A percentile compares a stretch with the other conserved stretches of the same genome.
Evolutionary conservation across 1,140 invertebrate genomes (phyloP).

Genomic region (Diorhabda sublineata): DNA sequence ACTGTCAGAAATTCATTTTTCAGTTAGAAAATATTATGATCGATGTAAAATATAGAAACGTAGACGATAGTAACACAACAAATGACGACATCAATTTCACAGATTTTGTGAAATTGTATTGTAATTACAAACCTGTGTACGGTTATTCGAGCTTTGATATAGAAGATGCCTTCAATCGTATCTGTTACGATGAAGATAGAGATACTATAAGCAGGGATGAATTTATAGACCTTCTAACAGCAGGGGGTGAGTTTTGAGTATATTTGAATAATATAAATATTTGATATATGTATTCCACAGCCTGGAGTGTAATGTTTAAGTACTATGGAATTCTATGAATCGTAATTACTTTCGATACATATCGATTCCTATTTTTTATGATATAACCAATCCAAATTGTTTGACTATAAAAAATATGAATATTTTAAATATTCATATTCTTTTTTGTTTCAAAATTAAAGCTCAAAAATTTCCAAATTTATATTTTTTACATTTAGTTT

Average conservation of each 20-base stretch:
- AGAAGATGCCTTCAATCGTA: conserved; percentile 31
- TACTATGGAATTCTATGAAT: too few species aligned
- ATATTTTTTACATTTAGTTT: too few species aligned
- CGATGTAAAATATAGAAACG: conserved; percentile 61
- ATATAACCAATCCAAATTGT: too few species aligned
- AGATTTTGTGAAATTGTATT: conserved; percentile 66
- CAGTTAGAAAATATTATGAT: conserved; percentile 65
- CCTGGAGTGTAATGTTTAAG: too few species aligned
- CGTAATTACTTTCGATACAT: too few species aligned
- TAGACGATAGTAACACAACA: conserved; percentile 51
- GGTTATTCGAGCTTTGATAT: conserved; percentile 46
- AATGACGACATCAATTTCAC: conserved; percentile 60
- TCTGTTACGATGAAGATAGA: conserved; percentile 17
- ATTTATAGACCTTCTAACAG: conserved; percentile 30
- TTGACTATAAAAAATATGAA: too few species aligned
- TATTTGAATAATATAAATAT: too few species aligned
- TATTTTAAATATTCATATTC: too few species aligned
- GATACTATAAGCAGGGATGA: conserved; percentile 28
- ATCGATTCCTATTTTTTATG: too few species aligned
- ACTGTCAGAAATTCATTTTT: conserved; percentile 11
- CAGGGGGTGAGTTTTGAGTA: conserved; percentile 19
- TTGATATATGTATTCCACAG: too few species aligned
- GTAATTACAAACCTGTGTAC: conserved; percentile 65
- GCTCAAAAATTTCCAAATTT: too few species aligned
- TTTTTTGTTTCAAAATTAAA: too few species aligned